A percentile compares a stretch with the other conserved stretches of the same genome.
Evolutionary conservation across 1,140 invertebrate species (phyloP).

Genomic region (Archegozetes longisetosus): DNA sequence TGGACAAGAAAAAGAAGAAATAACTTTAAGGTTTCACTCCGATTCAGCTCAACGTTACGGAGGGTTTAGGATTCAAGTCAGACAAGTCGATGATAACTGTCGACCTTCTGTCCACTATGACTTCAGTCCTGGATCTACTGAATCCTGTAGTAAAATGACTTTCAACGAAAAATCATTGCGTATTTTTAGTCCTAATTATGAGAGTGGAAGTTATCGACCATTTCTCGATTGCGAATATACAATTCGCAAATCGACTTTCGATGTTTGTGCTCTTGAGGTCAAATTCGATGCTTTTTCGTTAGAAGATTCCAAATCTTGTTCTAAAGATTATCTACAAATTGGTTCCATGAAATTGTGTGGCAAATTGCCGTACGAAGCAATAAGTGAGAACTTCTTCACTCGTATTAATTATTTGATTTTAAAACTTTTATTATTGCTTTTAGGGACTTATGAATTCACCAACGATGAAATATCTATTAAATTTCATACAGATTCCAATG

Average conservation of each 20-base stretch:
- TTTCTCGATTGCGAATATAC: slow-evolving; percentile 20
- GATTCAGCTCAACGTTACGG: slow-evolving; percentile 17
- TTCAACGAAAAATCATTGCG: slow-evolving; percentile 17
- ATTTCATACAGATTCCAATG: slow-evolving; percentile 20
- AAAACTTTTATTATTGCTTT: not conserved
- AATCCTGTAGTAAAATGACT: slow-evolving; percentile 5
- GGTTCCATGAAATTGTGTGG: slow-evolving; percentile 20
- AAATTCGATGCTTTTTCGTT: slow-evolving; percentile 22
- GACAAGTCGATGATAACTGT: slow-evolving; percentile 16
- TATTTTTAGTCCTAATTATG: slow-evolving; percentile 20
- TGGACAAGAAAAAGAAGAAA: slow-evolving; percentile 14
- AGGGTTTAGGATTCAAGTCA: slow-evolving; percentile 20
- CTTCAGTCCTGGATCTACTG: not conserved
- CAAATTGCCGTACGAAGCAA: slow-evolving; percentile 20
- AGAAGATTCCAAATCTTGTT: slow-evolving; percentile 22
- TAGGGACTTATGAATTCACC: slow-evolving; percentile 21
- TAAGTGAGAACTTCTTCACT: no score
- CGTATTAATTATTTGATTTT: not conserved
- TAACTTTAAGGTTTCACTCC: slow-evolving; percentile 19
- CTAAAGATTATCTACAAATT: slow-evolving; percentile 22
- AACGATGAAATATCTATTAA: slow-evolving; percentile 17
- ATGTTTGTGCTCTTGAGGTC: slow-evolving; percentile 23
- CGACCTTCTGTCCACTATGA: not conserved
- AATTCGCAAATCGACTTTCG: slow-evolving; percentile 17
- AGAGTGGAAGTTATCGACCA: slow-evolving; percentile 18